These are phyloP conservation scores for Hemibagrus guttatus DNA, from an alignment of 2,797 vertebrate genomes.

Conservation along the genomic window DNA sequence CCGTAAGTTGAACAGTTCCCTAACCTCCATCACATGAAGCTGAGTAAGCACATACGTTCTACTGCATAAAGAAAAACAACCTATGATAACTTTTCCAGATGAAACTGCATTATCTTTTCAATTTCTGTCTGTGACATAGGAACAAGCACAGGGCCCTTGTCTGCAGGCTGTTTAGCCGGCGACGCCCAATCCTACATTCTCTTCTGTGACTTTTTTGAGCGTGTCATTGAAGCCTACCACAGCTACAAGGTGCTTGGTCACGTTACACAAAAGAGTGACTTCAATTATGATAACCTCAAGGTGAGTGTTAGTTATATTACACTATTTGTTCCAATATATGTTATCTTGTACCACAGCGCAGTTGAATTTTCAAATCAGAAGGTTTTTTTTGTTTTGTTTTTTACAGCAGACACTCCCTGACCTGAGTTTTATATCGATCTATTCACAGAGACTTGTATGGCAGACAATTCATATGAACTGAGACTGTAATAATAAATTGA, in stretches of 20 bases:
- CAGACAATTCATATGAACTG: background rate
- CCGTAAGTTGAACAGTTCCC: background rate
- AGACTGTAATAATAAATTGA: background rate
- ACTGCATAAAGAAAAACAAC: background rate
- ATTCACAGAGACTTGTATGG: background rate
- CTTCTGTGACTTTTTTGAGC: conserved; percentile 78
- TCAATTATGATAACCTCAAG: conserved; percentile 76
- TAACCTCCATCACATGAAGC: background rate
- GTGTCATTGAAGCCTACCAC: conserved; percentile 71
- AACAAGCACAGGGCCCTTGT: conserved; percentile 34
- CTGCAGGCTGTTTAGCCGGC: conserved; percentile 71
- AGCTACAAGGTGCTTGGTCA: conserved; percentile 61
- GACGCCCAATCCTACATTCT: conserved; percentile 74
- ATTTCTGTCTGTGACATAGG: conserved; percentile 40
- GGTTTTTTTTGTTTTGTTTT: background rate
- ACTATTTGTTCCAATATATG: background rate
- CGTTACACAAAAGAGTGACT: conserved; percentile 67
- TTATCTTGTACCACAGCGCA: background rate
- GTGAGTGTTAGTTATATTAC: conserved; percentile 49
- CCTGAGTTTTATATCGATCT: background rate
- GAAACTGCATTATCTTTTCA: background rate
- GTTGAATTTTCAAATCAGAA: background rate
- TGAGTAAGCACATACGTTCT: background rate
- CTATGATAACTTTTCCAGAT: background rate
- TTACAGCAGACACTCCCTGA: background rate